Evolutionary conservation across 2,888 invertebrate genomes (phyloP).

Genomic region (Minunthozetes semirufus): DNA sequence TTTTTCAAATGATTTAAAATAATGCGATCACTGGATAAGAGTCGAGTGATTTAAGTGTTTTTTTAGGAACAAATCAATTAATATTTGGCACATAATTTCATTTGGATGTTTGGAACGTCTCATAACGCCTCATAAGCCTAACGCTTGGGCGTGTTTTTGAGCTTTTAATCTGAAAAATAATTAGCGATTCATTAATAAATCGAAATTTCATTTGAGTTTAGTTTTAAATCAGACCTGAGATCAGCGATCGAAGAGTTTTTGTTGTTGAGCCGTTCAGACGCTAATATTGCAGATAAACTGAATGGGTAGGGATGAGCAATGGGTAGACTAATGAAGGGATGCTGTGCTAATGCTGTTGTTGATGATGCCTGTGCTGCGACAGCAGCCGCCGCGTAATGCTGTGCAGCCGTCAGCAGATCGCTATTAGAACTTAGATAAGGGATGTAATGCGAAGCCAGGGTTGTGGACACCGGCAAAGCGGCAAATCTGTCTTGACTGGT

Average conservation of each 20-base stretch:
- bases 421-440: conserved; percentile 35
- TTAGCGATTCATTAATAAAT: no score
- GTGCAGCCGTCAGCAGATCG: conserved; percentile 43
- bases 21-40: not conserved
- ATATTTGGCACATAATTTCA: no score
- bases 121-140: conserved; percentile 53
- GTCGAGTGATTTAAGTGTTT: no score
- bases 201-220: no score
- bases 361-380: conserved; percentile 51
- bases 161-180: conserved; percentile 61
- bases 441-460: conserved; percentile 41
- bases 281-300: conserved; percentile 66
- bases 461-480: conserved; percentile 26
- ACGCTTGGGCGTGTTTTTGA: conserved; percentile 80
- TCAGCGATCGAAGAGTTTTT: conserved; percentile 83
- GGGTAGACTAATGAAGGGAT: conserved; percentile 59
- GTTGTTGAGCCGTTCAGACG: conserved; percentile 68
- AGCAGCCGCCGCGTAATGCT: conserved; percentile 58
- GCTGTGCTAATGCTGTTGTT: conserved; percentile 29
- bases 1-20: not conserved
- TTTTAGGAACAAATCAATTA: no score
- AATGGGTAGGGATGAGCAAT: conserved; percentile 53
- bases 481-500: conserved; percentile 2
- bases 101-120: not conserved
- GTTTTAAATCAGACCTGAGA: conserved; percentile 54